Evolutionary conservation across 2,113 vertebrate species (phyloP), one percentile per base, ranked within the genome.

Genomic region (Phyllopteryx taeniolatus): DNA sequence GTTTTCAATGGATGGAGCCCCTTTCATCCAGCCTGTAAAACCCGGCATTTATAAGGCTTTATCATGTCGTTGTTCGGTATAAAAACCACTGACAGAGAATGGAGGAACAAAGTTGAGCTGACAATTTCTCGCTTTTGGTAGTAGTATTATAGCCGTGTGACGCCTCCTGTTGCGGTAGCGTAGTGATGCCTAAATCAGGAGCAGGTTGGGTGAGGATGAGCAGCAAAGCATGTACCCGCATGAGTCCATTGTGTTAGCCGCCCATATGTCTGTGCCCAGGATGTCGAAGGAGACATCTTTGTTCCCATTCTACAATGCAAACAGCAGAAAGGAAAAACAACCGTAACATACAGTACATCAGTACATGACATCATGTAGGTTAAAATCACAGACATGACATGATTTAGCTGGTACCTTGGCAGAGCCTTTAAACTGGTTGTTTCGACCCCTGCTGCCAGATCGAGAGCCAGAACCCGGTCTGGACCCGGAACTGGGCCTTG

Each of bases 251-350:
- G 96, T 96, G 90, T 98, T 99, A 74, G 97, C 96, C 17, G 98
- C 98, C 98, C 98, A 99, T 87, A 99, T 99, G 82, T 98, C 96
- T 0, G 97, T 99, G 44, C 98, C 98, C 87, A 99, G 89, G 90
- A 99, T 95, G 91, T 99, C 96, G 54, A 96, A 89, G 44, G 94
- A 93, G 69, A 66, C 88, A 0, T 98, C 96, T 89, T 94, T 94
- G 93, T 95, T 98, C 80, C 96, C 96, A 56, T 98, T 98, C 98
- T 99, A 81, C 33, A 91, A 65, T 44, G 35, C 4, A 75, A 31
- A 77, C 8, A 59, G 71, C 19, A 22, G 47, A 63, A 70, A 59
- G 10, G 27, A 17, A 68, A 59, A 14, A 47, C 20, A 9, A 67
- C 20, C 42, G 27, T 14, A 7, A 22, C 13, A 27, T 27, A 70